Evolutionary conservation across 2,888 invertebrate genomes (phyloP).

Genomic region (Agrochola litura): DNA sequence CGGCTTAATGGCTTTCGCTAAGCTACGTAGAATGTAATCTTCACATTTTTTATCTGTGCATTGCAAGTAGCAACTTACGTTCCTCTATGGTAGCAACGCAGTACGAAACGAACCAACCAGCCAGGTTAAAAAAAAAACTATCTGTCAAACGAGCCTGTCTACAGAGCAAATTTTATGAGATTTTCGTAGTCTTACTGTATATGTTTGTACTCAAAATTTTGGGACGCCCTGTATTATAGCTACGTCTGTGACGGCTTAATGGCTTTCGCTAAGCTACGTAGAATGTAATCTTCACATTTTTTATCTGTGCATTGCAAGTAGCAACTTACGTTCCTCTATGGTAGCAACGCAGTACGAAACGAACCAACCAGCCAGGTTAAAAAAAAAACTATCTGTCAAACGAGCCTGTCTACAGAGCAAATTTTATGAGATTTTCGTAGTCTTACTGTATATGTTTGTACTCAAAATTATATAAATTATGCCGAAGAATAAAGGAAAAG

Average conservation of each 20-base stretch:
- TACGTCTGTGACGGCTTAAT: not conserved
- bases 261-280: not conserved
- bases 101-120: slow-evolving; percentile 7
- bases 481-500: slow-evolving; percentile 97
- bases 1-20: not conserved
- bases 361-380: slow-evolving; percentile 12
- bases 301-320: slow-evolving; percentile 38
- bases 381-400: slow-evolving; percentile 69
- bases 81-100: too few species aligned
- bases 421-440: slow-evolving; percentile 84
- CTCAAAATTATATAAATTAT: slow-evolving; percentile 89
- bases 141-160: slow-evolving; percentile 72
- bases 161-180: slow-evolving; percentile 78
- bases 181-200: slow-evolving; percentile 84
- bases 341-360: slow-evolving; percentile 44
- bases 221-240: too few species aligned
- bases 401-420: slow-evolving; percentile 69
- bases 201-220: slow-evolving; percentile 88
- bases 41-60: slow-evolving; percentile 42
- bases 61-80: too few species aligned
- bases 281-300: slow-evolving; percentile 22
- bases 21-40: slow-evolving; percentile 7
- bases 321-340: too few species aligned
- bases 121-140: too few species aligned
- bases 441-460: slow-evolving; percentile 86